Conservation (phyloP, 2,113 vertebrate species). For the Columba janthina region DNA sequence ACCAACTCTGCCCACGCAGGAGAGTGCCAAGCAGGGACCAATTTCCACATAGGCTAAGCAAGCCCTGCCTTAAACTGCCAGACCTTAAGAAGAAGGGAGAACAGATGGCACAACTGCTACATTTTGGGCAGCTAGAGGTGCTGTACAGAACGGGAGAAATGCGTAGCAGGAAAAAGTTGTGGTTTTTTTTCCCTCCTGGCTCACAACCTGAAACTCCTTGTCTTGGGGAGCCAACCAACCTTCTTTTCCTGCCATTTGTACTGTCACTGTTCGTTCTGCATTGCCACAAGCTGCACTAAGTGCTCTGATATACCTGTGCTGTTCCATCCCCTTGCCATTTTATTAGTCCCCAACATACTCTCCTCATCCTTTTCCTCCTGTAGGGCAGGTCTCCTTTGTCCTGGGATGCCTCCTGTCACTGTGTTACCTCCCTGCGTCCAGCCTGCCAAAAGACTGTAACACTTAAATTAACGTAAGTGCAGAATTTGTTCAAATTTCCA, state of each 20-base stretch:
- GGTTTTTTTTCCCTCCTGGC: not conserved
- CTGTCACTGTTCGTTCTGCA: rapidly evolving
- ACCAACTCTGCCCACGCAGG: not conserved
- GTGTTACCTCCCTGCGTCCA: not conserved
- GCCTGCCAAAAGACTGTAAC: not conserved
- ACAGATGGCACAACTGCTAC: rapidly evolving
- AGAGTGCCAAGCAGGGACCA: not conserved
- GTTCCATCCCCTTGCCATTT: rapidly evolving
- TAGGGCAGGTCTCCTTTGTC: not conserved
- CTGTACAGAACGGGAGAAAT: not conserved
- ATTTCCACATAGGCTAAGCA: rapidly evolving
- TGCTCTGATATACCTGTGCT: not conserved
- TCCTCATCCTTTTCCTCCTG: not conserved
- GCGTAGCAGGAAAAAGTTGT: not conserved
- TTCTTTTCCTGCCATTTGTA: not conserved
- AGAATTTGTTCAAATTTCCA: not conserved
- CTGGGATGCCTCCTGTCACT: not conserved
- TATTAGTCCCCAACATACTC: rapidly evolving
- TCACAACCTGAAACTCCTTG: not conserved
- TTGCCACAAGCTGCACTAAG: not conserved
- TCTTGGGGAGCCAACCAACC: not conserved
- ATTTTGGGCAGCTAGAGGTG: not conserved
- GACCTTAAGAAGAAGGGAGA: not conserved
- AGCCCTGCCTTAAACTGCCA: not conserved
- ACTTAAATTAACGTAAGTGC: rapidly evolving